Conservation (phyloP, 1,140 invertebrate genomes). For the Laupala kohalensis region DNA sequence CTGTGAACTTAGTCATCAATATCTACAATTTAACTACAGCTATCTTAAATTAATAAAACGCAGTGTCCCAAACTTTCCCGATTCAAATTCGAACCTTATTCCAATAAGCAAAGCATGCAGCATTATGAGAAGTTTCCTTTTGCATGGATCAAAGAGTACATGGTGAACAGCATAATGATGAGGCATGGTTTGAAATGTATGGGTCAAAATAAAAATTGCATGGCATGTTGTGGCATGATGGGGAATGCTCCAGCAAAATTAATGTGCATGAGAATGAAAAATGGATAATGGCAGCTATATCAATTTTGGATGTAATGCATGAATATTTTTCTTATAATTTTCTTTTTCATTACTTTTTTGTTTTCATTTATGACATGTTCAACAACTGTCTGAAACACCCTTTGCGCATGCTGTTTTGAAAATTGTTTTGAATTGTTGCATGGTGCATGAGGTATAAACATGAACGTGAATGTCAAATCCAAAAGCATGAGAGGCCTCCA, state of each 20-base stretch:
- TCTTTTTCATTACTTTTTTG: too few species aligned
- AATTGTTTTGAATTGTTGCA: not conserved
- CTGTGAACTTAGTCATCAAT: too few species aligned
- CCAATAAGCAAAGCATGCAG: not conserved
- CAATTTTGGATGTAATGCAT: not conserved
- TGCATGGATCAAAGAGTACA: too few species aligned
- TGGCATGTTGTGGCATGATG: not conserved
- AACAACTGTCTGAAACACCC: too few species aligned
- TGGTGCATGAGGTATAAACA: not conserved
- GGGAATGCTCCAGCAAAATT: not conserved
- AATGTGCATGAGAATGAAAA: not conserved
- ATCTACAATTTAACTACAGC: too few species aligned
- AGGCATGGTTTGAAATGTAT: not conserved
- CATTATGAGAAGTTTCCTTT: not conserved
- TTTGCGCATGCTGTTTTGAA: not conserved
- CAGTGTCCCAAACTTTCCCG: not conserved
- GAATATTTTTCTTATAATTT: too few species aligned
- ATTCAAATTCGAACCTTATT: too few species aligned
- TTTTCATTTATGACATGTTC: too few species aligned
- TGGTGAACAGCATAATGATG: too few species aligned
- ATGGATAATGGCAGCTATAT: not conserved
- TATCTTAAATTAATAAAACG: too few species aligned
- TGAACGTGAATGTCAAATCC: not conserved
- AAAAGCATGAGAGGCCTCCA: not conserved
- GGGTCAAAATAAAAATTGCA: not conserved